Evolutionary conservation across 2,797 vertebrate genomes (phyloP), one percentile per base, ranked within the genome.

Genomic region (Myotis pilosus): DNA sequence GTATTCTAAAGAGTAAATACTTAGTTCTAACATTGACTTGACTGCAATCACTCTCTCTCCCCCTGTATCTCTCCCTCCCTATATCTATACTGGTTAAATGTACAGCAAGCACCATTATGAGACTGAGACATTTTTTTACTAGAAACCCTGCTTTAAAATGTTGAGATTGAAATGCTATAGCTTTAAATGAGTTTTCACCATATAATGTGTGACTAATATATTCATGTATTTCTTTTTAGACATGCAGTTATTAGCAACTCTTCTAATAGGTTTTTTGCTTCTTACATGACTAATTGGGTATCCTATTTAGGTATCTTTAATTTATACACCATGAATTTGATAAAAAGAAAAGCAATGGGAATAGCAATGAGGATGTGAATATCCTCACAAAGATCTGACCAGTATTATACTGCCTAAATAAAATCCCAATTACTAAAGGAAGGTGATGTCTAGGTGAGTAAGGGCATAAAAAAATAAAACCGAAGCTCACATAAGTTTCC

Each of bases 231-330:
- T 81, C 53, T 55, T 51, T 44, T 83, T 88, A 68, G 33, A 90
- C 16, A 66, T 2, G 10, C 6, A 41, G 10, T 72, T 66, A 79
- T 62, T 72, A 79, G 19, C 64, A 75, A 72, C 74, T 74, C 5
- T 60, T 55, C 44, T 30, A n/a, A 33, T 10, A 82, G 13, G 4
- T 44, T 85, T 76, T 75, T 83, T 53, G 25, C 64, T 88, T 93
- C 17, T 68, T 66, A 74, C 30, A 23, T 57, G 38, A 88, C 51
- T 66, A 92, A 80, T 72, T 51, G n/a, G 28, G 33, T 62, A 60
- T 57, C 30, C 38, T 66, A 66, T 53, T 84, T 62, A 55, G 83
- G 22, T 33, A 69, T 51, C 53, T 89, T 96, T 87, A 91, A 94
- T 66, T 87, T 80, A 20, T 5, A 76, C 2, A 62, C n/a, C 15